phyloP scores from a whole-genome alignment of 2,888 invertebrate species.

The Archaeoteleia sp. region DNA sequence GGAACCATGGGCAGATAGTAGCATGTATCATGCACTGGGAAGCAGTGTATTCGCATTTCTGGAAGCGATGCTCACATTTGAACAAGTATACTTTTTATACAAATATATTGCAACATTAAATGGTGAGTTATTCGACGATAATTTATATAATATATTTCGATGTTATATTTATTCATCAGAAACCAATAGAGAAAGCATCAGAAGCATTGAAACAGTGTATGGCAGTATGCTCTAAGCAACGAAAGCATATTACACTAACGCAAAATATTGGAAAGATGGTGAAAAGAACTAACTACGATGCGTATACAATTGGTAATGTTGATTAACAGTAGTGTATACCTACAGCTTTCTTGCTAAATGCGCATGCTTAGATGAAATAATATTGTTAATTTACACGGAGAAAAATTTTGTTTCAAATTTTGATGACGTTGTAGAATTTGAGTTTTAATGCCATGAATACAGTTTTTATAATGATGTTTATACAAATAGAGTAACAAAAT shows the following conservation, averaged over 20 bases:
- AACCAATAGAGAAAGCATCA: constrained; percentile 84
- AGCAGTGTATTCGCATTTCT: constrained; percentile 91
- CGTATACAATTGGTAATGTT: constrained; percentile 80
- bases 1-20: constrained; percentile 86
- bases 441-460: too few relatives aligned
- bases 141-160: constrained; percentile 17
- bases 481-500: too few relatives aligned
- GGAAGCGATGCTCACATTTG: constrained; percentile 95
- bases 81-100: constrained; percentile 76
- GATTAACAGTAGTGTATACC: too few relatives aligned
- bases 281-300: constrained; percentile 85
- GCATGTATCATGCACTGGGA: constrained; percentile 95
- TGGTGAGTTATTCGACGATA: too few relatives aligned
- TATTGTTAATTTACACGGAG: too few relatives aligned
- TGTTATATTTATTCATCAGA: constrained; percentile 60
- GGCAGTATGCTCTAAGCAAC: constrained; percentile 84
- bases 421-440: too few relatives aligned
- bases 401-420: too few relatives aligned
- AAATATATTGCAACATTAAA: too few relatives aligned
- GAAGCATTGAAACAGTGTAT: constrained; percentile 86
- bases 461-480: too few relatives aligned
- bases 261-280: constrained; percentile 89
- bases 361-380: too few relatives aligned
- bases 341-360: too few relatives aligned
- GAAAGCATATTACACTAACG: constrained; percentile 83